These are phyloP conservation scores for Siphamia tubifer DNA, from an alignment of 2,113 vertebrate species.

Conservation along the genomic window DNA sequence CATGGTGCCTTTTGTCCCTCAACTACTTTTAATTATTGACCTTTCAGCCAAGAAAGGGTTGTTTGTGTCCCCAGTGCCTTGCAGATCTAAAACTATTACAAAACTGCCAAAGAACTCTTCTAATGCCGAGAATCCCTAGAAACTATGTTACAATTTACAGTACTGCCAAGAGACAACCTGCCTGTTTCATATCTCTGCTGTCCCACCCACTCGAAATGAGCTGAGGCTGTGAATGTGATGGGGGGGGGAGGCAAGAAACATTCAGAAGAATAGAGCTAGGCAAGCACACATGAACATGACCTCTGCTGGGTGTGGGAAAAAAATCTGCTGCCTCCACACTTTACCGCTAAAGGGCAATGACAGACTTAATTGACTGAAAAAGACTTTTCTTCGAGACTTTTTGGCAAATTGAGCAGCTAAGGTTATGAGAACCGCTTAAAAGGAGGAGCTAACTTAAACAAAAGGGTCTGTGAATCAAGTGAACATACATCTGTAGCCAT, in stretches of 20 bases:
- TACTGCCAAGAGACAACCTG: slow-evolving; percentile 56
- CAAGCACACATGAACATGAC: slow-evolving; percentile 56
- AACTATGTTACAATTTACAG: slow-evolving; percentile 64
- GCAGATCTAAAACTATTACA: slow-evolving; percentile 54
- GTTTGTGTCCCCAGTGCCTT: slow-evolving; percentile 5
- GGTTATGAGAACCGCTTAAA: slow-evolving; percentile 47
- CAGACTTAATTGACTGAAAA: slow-evolving; percentile 61
- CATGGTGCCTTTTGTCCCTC: no score
- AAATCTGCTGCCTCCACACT: slow-evolving; percentile 58
- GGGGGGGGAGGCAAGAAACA: slow-evolving; percentile 25
- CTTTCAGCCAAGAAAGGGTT: slow-evolving; percentile 2
- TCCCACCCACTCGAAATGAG: slow-evolving; percentile 57
- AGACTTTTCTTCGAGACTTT: slow-evolving; percentile 52
- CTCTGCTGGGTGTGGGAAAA: slow-evolving; percentile 52
- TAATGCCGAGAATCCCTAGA: slow-evolving; percentile 36
- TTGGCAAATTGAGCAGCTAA: slow-evolving; percentile 39
- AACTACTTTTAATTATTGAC: no score
- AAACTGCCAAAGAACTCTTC: slow-evolving; percentile 49
- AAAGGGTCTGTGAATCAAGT: slow-evolving; percentile 13
- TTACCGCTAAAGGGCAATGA: slow-evolving; percentile 68
- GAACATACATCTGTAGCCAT: slow-evolving; percentile 45
- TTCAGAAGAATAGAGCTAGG: slow-evolving; percentile 42
- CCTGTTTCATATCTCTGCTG: slow-evolving; percentile 35
- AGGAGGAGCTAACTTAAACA: slow-evolving; percentile 40
- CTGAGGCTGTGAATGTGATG: slow-evolving; percentile 47